Percentiles rank a stretch among this genome's conserved stretches.
Evolutionary conservation across 2,888 invertebrate species (phyloP).

Genomic region (Tortricodes alternella): DNA sequence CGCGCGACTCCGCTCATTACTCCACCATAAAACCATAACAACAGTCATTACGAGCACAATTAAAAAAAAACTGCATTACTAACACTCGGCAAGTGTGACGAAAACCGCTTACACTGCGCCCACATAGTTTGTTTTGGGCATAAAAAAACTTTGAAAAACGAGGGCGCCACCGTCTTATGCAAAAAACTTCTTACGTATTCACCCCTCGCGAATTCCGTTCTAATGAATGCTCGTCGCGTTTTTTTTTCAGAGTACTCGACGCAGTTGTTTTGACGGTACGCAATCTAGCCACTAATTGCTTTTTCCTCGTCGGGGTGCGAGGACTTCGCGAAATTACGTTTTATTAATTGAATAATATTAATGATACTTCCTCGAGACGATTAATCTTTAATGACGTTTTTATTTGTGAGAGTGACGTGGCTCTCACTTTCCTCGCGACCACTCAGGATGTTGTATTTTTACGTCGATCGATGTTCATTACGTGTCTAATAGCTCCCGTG

Average conservation of each 20-base stretch:
- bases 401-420: constrained; percentile 73
- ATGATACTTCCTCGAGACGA: constrained; percentile 78
- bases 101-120: constrained; percentile 79
- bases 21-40: constrained; percentile 77
- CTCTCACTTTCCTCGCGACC: constrained; percentile 56
- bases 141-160: constrained; percentile 64
- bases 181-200: constrained; percentile 82
- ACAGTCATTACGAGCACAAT: constrained; percentile 77
- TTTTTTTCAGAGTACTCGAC: constrained; percentile 70
- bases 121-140: constrained; percentile 76
- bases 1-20: constrained; percentile 75
- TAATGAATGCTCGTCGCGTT: constrained; percentile 78
- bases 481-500: constrained; percentile 81
- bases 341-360: constrained; percentile 83
- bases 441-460: constrained; percentile 63
- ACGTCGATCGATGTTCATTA: constrained; percentile 77
- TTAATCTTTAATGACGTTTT: constrained; percentile 82
- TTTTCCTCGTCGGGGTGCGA: constrained; percentile 79
- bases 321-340: constrained; percentile 78
- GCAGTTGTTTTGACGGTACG: constrained; percentile 82
- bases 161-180: constrained; percentile 81
- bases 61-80: constrained; percentile 77
- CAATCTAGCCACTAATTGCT: constrained; percentile 83
- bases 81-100: constrained; percentile 75
- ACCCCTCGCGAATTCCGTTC: constrained; percentile 80